Evolutionary conservation across 2,113 vertebrate genomes (phyloP).

Genomic region (Oncorhynchus nerka): DNA sequence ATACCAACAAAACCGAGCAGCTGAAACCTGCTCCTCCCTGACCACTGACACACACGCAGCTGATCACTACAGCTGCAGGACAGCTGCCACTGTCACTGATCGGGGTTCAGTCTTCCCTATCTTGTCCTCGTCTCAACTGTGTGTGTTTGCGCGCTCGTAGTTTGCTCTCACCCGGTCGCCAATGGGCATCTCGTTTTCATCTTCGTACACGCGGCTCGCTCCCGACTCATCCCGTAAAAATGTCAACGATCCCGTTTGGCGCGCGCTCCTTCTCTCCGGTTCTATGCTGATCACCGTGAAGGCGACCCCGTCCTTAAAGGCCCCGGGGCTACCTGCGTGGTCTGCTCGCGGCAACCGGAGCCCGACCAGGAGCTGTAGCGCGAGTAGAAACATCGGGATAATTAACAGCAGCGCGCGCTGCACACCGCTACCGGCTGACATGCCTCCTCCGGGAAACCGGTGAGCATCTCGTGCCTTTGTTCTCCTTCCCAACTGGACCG

Average conservation of each 20-base stretch:
- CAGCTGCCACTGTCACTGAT: neutral
- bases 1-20: neutral
- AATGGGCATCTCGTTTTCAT: slow-evolving; percentile 64
- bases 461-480: slow-evolving; percentile 40
- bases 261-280: slow-evolving; percentile 33
- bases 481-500: no score
- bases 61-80: neutral
- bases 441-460: slow-evolving; percentile 37
- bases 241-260: slow-evolving; percentile 4
- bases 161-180: slow-evolving; percentile 52
- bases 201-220: slow-evolving; percentile 48
- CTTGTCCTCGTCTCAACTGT: neutral
- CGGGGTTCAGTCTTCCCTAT: neutral
- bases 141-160: neutral
- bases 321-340: neutral
- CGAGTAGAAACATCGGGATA: slow-evolving; percentile 52
- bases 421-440: slow-evolving; percentile 49
- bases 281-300: slow-evolving; percentile 73
- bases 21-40: neutral
- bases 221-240: slow-evolving; percentile 21
- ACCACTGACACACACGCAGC: neutral
- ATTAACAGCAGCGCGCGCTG: slow-evolving; percentile 29
- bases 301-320: slow-evolving; percentile 37
- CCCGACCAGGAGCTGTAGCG: slow-evolving; percentile 62
- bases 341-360: slow-evolving; percentile 34